phyloP scores from a whole-genome alignment of 2,797 vertebrate species.

The Lagocephalus sceleratus region DNA sequence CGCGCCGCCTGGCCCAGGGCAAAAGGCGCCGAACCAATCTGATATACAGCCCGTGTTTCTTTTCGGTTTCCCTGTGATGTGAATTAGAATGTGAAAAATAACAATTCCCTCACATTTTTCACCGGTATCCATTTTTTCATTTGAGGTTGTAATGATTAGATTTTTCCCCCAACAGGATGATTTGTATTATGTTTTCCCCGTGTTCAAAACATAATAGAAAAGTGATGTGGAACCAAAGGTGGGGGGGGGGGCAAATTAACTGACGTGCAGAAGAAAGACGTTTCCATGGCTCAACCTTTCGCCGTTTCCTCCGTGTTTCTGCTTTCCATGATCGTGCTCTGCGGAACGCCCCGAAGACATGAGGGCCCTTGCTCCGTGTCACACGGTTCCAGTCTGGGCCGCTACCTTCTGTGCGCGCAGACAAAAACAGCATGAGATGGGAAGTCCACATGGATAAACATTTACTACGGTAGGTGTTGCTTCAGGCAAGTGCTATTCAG shows the following conservation, averaged over 20 bases:
- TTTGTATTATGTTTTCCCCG: slow-evolving; percentile 77
- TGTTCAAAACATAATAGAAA: slow-evolving; percentile 77
- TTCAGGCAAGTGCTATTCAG: slow-evolving; percentile 70
- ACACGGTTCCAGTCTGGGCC: slow-evolving; percentile 62
- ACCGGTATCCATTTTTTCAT: slow-evolving; percentile 74
- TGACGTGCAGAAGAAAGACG: slow-evolving; percentile 70
- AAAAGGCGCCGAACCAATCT: slow-evolving; percentile 79
- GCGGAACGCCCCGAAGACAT: slow-evolving; percentile 76
- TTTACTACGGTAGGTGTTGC: slow-evolving; percentile 73
- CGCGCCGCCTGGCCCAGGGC: slow-evolving; percentile 81
- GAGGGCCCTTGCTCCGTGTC: slow-evolving; percentile 73
- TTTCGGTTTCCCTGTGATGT: slow-evolving; percentile 73
- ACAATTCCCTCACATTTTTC: slow-evolving; percentile 76
- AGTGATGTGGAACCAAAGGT: slow-evolving; percentile 71
- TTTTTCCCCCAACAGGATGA: slow-evolving; percentile 71
- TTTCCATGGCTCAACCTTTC: slow-evolving; percentile 75
- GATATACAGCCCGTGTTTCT: slow-evolving; percentile 77
- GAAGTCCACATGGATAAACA: slow-evolving; percentile 80
- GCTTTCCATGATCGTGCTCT: slow-evolving; percentile 73
- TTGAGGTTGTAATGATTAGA: slow-evolving; percentile 78
- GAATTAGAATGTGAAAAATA: slow-evolving; percentile 85
- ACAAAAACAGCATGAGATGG: slow-evolving; percentile 77
- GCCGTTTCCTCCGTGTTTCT: slow-evolving; percentile 70
- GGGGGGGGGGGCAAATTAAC: slow-evolving; percentile 68
- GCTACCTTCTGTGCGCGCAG: slow-evolving; percentile 67